Evolutionary conservation across 2,113 vertebrate genomes (phyloP).

Genomic region (Pogona vitticeps): DNA sequence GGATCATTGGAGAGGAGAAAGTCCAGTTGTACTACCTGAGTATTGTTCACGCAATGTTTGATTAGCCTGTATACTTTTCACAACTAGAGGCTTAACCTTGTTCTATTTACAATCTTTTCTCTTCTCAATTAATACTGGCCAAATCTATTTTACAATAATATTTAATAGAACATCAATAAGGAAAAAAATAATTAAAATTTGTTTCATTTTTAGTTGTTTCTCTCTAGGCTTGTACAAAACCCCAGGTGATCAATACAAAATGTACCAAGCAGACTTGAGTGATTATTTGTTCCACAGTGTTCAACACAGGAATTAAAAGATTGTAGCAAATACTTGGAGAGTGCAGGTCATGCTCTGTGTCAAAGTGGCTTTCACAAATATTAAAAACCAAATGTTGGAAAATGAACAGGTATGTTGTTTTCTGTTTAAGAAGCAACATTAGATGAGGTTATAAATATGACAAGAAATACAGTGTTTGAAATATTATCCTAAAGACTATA

Average conservation of each 20-base stretch:
- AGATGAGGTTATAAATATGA: background rate
- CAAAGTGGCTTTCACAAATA: background rate
- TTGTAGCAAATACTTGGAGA: background rate
- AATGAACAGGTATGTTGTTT: background rate
- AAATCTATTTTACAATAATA: background rate
- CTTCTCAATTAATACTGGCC: background rate
- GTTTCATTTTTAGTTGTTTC: background rate
- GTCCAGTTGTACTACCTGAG: background rate
- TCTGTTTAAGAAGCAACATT: background rate
- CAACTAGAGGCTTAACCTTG: background rate
- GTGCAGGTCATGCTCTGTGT: background rate
- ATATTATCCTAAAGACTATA: background rate
- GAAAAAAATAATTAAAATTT: background rate
- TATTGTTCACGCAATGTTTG: background rate
- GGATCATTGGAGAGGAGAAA: background rate
- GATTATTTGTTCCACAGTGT: conserved; percentile 15
- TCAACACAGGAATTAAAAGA: conserved; percentile 9
- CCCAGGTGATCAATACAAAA: conserved; percentile 11
- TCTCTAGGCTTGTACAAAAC: background rate
- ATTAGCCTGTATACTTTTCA: background rate
- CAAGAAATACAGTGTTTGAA: background rate
- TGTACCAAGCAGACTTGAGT: background rate
- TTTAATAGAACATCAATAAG: background rate
- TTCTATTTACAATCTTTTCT: background rate
- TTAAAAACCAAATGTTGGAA: background rate